These are phyloP conservation scores for Papilio aristodemus DNA, from an alignment of 1,140 invertebrate species.

Conservation along the genomic window DNA sequence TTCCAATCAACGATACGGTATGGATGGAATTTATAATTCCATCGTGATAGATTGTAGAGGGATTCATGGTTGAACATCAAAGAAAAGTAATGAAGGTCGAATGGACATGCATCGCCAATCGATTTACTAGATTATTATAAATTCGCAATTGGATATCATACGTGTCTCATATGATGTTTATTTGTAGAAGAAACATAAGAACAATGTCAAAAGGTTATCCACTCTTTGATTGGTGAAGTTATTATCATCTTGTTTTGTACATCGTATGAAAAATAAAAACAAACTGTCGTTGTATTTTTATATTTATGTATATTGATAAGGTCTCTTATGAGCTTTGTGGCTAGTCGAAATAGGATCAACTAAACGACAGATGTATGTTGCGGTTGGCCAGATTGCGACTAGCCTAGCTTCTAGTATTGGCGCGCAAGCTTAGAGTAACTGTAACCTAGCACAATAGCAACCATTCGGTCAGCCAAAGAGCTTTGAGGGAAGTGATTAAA, in stretches of 20 bases:
- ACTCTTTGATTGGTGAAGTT: background rate
- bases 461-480: no score
- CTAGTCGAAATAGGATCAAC: no score
- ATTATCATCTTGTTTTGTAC: background rate
- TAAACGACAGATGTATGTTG: no score
- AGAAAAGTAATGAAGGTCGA: no score
- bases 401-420: no score
- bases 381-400: no score
- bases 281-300: background rate
- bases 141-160: background rate
- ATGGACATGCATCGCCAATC: no score
- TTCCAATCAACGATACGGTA: background rate
- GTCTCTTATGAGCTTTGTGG: no score
- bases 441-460: no score
- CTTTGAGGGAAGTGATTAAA: no score
- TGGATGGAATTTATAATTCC: background rate
- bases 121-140: background rate
- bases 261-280: background rate
- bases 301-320: background rate
- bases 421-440: no score
- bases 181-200: constrained; percentile 4
- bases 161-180: background rate
- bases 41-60: background rate
- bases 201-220: constrained; percentile 6
- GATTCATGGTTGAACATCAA: background rate